These are phyloP conservation scores for Dicrostonyx torquatus DNA, from an alignment of 2,797 vertebrate genomes.

Conservation along the genomic window DNA sequence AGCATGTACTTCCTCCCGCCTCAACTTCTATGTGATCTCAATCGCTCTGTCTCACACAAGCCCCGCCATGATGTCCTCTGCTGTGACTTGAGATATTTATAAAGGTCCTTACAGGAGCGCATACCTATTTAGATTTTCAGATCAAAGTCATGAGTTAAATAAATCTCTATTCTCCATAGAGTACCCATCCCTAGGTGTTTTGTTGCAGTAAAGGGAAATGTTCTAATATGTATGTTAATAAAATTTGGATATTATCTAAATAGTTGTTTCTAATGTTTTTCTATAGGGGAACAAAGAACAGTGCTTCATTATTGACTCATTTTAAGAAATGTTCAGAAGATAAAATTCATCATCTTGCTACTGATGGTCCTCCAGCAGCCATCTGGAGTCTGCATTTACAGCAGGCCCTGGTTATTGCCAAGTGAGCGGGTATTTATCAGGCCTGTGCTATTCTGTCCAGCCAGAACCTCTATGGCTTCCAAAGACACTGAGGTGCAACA, in stretches of 20 bases:
- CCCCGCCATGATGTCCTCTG: not conserved
- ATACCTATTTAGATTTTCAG: not conserved
- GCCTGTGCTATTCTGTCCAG: not conserved
- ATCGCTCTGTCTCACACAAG: not conserved
- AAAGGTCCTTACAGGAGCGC: not conserved
- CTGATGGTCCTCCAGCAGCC: not conserved
- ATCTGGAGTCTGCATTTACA: conserved; percentile 4
- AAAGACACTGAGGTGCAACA: not conserved
- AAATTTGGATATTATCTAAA: not conserved
- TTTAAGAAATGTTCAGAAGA: conserved; percentile 45
- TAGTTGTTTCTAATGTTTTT: not conserved
- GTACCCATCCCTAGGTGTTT: not conserved
- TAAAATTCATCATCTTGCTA: not conserved
- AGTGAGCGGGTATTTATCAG: not conserved
- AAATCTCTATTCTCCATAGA: not conserved
- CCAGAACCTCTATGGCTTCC: not conserved
- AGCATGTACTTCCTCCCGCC: not conserved
- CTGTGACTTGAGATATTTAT: not conserved
- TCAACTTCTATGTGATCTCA: not conserved
- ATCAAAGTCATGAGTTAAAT: not conserved
- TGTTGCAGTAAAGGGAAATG: not conserved
- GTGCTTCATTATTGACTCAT: not conserved
- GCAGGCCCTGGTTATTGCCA: not conserved
- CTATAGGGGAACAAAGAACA: not conserved
- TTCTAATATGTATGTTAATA: not conserved